phyloP scores from a whole-genome alignment of 2,113 vertebrate genomes.

The Ploceus nigricollis region DNA sequence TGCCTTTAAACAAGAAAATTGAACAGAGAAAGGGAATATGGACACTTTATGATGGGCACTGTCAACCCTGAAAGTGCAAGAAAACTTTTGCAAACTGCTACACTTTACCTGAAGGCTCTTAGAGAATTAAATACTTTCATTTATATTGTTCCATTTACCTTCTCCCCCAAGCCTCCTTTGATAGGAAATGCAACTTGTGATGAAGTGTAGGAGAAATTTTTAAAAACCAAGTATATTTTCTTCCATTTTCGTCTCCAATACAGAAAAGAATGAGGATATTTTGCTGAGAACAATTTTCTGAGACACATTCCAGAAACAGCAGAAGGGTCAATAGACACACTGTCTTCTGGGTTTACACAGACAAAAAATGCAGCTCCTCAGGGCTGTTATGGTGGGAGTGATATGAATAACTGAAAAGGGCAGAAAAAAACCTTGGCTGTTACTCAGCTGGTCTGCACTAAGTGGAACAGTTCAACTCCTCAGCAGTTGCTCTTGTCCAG shows the following conservation, averaged over 20 bases:
- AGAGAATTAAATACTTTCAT: background rate
- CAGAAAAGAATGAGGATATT: slow-evolving; percentile 5
- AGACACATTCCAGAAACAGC: slow-evolving; percentile 52
- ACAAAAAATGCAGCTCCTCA: slow-evolving; percentile 38
- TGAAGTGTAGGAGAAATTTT: background rate
- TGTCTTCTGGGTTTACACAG: slow-evolving; percentile 60
- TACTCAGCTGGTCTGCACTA: background rate
- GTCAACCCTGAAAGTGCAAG: background rate
- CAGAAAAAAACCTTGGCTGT: slow-evolving; percentile 37
- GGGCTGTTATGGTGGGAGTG: slow-evolving; percentile 36
- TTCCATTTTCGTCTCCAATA: background rate
- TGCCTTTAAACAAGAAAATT: background rate
- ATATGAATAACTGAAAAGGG: slow-evolving; percentile 59
- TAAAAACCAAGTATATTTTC: background rate
- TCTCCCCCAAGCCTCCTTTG: fast-evolving
- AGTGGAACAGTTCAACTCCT: slow-evolving; percentile 20
- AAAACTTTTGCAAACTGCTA: background rate
- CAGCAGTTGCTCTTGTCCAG: background rate
- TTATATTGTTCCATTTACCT: background rate
- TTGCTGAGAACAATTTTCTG: slow-evolving; percentile 26
- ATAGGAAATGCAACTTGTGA: background rate
- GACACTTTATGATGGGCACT: background rate
- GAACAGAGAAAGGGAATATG: background rate
- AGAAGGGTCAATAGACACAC: slow-evolving; percentile 48
- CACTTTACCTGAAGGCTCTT: background rate